These are phyloP conservation scores for Plotosus lineatus DNA, from an alignment of 2,113 vertebrate species.

Conservation along the genomic window DNA sequence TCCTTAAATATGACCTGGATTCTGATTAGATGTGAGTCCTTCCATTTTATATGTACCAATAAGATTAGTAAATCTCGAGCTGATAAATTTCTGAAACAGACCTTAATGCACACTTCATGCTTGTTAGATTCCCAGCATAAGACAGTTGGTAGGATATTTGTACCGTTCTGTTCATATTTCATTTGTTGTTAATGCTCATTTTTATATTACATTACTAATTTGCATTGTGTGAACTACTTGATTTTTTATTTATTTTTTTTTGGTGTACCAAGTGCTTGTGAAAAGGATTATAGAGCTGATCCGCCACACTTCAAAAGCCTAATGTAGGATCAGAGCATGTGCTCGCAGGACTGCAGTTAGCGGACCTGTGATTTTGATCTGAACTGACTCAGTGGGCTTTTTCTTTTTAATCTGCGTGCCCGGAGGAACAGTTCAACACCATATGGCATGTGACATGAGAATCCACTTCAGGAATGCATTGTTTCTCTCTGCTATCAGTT, in stretches of 20 bases:
- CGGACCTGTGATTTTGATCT: conserved; percentile 42
- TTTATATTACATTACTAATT: neutral
- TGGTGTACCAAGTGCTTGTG: conserved; percentile 39
- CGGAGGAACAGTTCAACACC: conserved; percentile 10
- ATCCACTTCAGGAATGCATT: conserved; percentile 28
- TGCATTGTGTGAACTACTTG: conserved; percentile 29
- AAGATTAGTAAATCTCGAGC: neutral
- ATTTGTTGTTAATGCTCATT: neutral
- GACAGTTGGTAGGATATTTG: neutral
- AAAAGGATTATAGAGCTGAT: conserved; percentile 55
- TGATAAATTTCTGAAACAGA: neutral
- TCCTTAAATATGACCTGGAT: neutral
- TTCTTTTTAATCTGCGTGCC: conserved; percentile 13
- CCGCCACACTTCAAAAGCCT: conserved; percentile 57
- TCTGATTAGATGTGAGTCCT: neutral
- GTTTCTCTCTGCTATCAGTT: conserved; percentile 32
- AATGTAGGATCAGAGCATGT: conserved; percentile 46
- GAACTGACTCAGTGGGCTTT: conserved; percentile 39
- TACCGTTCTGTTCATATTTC: neutral
- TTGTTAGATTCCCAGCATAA: neutral
- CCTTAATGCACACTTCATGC: neutral
- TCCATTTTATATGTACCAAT: neutral
- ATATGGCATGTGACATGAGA: conserved; percentile 34
- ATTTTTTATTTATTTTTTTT: conserved; percentile 42
- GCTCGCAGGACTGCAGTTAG: conserved; percentile 53